Conservation (phyloP, 2,113 vertebrate species). For the Ciconia stormi region DNA sequence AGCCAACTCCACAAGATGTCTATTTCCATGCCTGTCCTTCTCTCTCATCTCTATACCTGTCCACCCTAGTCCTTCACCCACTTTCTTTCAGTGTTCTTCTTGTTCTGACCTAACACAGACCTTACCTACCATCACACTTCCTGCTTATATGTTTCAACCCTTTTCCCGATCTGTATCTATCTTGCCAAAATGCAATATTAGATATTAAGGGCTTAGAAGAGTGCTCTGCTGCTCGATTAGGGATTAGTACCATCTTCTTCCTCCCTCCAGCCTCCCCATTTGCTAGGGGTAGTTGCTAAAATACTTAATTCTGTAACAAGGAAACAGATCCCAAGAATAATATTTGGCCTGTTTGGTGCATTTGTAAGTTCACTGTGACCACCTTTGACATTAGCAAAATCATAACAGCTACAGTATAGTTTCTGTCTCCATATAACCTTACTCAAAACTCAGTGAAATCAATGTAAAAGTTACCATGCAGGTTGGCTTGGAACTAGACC, state of each 20-base stretch:
- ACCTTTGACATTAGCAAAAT: neutral
- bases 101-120: neutral
- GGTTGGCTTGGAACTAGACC: neutral
- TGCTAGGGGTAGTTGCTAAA: neutral
- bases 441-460: neutral
- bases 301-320: neutral
- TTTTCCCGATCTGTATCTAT: neutral
- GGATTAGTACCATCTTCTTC: neutral
- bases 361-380: neutral
- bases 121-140: neutral
- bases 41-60: neutral
- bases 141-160: neutral
- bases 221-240: neutral
- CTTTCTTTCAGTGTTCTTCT: neutral
- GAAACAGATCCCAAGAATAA: neutral
- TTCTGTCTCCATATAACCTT: neutral
- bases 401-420: neutral
- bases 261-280: neutral
- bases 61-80: neutral
- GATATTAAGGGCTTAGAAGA: neutral
- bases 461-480: neutral
- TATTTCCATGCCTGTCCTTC: neutral
- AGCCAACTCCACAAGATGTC: neutral
- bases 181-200: neutral
- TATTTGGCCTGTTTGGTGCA: neutral